phyloP scores from a whole-genome alignment of 2,113 vertebrate species.

The Bucco capensis region DNA sequence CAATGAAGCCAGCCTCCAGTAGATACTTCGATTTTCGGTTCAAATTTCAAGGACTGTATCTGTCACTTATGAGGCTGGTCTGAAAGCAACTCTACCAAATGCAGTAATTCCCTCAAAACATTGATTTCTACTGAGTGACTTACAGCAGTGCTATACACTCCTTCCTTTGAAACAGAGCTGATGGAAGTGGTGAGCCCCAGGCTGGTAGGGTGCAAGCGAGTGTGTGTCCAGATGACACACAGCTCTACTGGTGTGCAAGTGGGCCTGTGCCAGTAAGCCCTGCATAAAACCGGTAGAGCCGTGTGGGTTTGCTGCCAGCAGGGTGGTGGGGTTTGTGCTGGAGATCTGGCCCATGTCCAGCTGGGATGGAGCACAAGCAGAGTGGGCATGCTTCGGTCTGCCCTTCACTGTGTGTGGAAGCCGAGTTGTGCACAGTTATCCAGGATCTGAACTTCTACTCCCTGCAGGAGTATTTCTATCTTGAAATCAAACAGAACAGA shows the following conservation, averaged over 20 bases:
- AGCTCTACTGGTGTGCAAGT: background rate
- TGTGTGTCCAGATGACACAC: rapidly evolving
- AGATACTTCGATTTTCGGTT: rapidly evolving
- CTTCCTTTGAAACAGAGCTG: background rate
- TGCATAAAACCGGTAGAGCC: background rate
- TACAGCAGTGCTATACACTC: background rate
- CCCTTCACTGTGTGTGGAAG: background rate
- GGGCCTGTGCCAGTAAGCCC: background rate
- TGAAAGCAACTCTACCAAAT: background rate
- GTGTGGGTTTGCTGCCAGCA: rapidly evolving
- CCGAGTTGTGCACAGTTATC: background rate
- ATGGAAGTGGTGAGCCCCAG: rapidly evolving
- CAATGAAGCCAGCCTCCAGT: background rate
- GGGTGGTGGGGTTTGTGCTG: rapidly evolving
- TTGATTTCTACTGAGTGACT: rapidly evolving
- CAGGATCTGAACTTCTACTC: background rate
- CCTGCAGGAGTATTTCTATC: background rate
- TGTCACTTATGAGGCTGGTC: background rate
- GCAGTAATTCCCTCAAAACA: background rate
- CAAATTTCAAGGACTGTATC: background rate
- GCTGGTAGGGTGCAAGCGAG: rapidly evolving
- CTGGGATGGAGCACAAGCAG: background rate
- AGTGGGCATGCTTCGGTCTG: background rate
- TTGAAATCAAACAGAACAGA: background rate
- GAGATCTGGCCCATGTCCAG: background rate